Evolutionary conservation across 2,113 vertebrate species (phyloP).

Genomic region (Miniopterus natalensis): DNA sequence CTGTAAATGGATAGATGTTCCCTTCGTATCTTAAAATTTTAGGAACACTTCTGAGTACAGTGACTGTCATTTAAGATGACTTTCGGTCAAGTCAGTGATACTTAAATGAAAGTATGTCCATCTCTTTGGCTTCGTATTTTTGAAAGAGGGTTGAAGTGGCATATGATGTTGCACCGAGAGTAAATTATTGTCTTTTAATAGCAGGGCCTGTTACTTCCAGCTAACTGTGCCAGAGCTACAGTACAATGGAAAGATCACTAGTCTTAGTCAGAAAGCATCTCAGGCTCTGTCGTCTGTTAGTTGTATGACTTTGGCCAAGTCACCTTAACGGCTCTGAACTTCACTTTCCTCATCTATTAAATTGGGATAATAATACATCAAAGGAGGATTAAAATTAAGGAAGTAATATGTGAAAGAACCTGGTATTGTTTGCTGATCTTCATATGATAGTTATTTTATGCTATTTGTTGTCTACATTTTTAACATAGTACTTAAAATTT

Average conservation of each 20-base stretch:
- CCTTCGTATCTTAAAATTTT: not conserved
- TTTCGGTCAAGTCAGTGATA: conserved; percentile 22
- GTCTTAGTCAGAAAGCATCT: not conserved
- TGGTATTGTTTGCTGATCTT: not conserved
- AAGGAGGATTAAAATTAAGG: conserved; percentile 20
- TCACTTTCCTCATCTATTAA: not conserved
- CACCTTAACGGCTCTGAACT: not conserved
- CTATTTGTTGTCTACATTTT: not conserved
- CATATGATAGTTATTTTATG: not conserved
- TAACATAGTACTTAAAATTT: not conserved
- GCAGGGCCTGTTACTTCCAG: not conserved
- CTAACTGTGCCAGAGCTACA: not conserved
- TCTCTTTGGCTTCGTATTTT: conserved; percentile 33
- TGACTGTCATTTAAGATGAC: not conserved
- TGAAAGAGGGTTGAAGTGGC: not conserved
- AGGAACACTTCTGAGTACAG: not conserved
- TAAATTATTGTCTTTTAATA: not conserved
- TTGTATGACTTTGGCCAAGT: not conserved
- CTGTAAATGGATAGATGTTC: not conserved
- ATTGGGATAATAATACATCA: not conserved
- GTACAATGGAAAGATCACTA: not conserved
- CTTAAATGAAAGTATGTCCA: not conserved
- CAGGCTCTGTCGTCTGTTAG: not conserved
- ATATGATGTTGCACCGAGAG: not conserved
- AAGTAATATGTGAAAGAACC: not conserved